phyloP scores from a whole-genome alignment of 2,113 vertebrate genomes.

The Rhinichthys klamathensis region DNA sequence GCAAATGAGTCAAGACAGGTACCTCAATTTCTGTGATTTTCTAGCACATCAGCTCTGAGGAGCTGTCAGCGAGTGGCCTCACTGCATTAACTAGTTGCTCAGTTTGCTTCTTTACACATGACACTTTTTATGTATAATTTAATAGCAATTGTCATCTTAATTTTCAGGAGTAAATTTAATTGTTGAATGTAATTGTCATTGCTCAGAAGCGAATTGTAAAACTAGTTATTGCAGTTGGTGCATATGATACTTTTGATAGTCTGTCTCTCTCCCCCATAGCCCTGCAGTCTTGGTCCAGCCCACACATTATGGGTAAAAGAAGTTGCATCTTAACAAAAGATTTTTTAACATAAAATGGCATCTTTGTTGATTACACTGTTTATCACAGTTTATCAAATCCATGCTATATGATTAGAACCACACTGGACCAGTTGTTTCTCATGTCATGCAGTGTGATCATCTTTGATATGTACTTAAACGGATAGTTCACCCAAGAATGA shows the following conservation, averaged over 20 bases:
- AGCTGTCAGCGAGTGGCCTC: not conserved
- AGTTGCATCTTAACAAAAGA: not conserved
- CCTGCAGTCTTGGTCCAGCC: not conserved
- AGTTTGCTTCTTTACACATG: not conserved
- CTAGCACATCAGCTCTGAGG: not conserved
- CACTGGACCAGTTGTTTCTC: not conserved
- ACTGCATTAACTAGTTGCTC: not conserved
- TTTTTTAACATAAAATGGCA: not conserved
- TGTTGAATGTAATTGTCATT: not conserved
- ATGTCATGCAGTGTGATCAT: not conserved
- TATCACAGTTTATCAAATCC: not conserved
- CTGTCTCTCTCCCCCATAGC: not conserved
- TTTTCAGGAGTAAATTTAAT: not conserved
- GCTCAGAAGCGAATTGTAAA: not conserved
- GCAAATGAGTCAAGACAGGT: conserved; percentile 18
- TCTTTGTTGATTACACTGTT: not conserved
- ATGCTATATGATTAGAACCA: not conserved
- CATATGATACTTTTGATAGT: not conserved
- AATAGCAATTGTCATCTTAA: not conserved
- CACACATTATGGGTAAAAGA: not conserved
- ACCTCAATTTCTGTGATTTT: not conserved
- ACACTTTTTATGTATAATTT: conserved; percentile 7
- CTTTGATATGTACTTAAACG: not conserved
- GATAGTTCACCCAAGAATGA: no score
- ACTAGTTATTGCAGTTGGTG: not conserved